Evolutionary conservation across 2,888 invertebrate genomes (phyloP), one percentile per base, ranked within the genome.

Genomic region (Micropterix aruncella): DNA sequence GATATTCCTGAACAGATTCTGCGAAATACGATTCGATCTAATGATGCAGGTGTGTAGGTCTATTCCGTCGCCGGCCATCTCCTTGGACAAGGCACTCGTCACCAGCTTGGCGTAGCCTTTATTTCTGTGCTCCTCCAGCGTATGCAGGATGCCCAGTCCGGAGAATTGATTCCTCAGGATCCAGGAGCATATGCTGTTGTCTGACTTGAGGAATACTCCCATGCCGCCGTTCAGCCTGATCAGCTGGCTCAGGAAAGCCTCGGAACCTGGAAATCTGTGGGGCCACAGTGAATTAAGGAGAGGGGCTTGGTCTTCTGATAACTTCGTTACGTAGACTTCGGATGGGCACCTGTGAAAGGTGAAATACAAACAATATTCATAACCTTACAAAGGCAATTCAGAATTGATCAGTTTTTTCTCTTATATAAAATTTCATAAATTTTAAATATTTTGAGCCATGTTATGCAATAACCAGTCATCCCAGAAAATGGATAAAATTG

Each of bases 81-180:
- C 46, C 46, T 59, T 61, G 5, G 60, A 48, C 42, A 62, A 46
- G 2, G 53, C 49, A 51, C 58, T 58, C 2, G 54, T 52, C 16
- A 63, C 52, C 16, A 60, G 48, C 46, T 51, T 55, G n/a, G 57
- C 65, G 47, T 62, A 63, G 15, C 64, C 63, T 46, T 56, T 60
- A 19, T 57, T 51, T 46, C 51, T 58, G 43, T 62, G 53, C 17
- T 53, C 50, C 2, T 60, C 55, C 2, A 54, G 44, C 2, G 62
- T 62, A 46, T 64, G 62, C 19, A 62, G 51, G 5, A 58, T 50
- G 16, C 57, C 57, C 38, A 63, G 41, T n/a, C 57, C 58, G 17
- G 58, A 57, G 40, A 57, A 53, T 16, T 57, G 55, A 43, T 57
- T 58, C 42, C 56, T 56, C 16, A 63, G 19, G 9, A 52, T 53